Evolutionary conservation across 2,888 invertebrate species (phyloP), one percentile per base, ranked within the genome.

Genomic region (Ethmia dodecea): DNA sequence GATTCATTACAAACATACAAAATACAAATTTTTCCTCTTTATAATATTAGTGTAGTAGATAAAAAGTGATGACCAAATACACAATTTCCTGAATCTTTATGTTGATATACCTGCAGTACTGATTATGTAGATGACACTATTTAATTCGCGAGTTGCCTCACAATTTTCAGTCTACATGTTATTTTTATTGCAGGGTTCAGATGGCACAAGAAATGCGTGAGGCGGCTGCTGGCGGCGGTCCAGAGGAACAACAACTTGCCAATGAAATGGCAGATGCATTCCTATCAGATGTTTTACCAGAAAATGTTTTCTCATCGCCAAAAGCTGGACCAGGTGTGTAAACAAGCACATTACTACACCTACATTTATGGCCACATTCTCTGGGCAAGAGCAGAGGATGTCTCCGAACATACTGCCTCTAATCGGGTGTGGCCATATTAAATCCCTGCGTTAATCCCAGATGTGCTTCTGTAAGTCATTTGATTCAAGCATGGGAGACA

Each of bases 171-270:
- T 26, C 11, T 11, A 12, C 11, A 26, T 26, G 20, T 12, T 15
- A n/a, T 13, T 33, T 3, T 20, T 26, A 14, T 20, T 18, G 2
- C 40, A 91, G 97, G 55, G 89, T 96, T 35, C 98, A 99, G 87
- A 98, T 99, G 96, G 98, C 98, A 0, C 96, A 98, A 67, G 97
- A 99, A 83, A 97, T 99, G 96, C 92, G 97, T 40, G 97, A 98
- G 74, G 97, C 98, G 0, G 98, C 98, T 1, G 79, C 86, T 0
- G 84, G 86, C 0, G 83, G 84, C 1, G 97, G 95, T 0, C 95
- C 96, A 28, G 98, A 98, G 48, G 99, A 99, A 65, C 94, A 95
- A 45, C 96, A 98, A 54, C 86, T 99, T 33, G 99, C 99, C 0
- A 93, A 94, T 50, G 98, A 99, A 88, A 96, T 99, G 93, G 99